Evolutionary conservation across 2,113 vertebrate species (phyloP), one percentile per base, ranked within the genome.

Genomic region (Hemicordylus capensis): DNA sequence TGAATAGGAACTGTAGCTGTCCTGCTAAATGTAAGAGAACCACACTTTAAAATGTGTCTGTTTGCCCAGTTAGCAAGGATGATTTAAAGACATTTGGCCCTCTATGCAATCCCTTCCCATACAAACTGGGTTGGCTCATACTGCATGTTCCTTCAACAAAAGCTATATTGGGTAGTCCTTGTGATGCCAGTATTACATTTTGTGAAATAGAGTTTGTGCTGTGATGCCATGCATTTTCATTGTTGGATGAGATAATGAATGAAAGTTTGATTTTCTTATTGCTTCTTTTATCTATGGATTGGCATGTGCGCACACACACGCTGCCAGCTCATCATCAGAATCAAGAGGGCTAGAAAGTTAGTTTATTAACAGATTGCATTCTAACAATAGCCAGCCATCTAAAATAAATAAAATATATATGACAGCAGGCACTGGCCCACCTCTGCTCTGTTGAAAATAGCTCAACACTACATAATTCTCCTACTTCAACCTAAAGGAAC

Each of bases 401-500:
- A 63, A 56, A 44, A 70, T 73, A 80, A 67, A 12, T 31, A 48
- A 51, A n/a, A 73, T 37, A 10, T 54, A 64, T 72, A 63, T 22
- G 42, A 73, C 67, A 80, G 67, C 67, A 72, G 48, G 66, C 2
- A 7, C n/a, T n/a, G n/a, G 67, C 73, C 64, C 67, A 85, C 24
- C 17, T 85, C 70, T 80, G 67, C 67, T 37, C 20, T 83, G 66
- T 26, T 76, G 76, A 85, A 93, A 14, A 19, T 6, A 66, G 22
- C 9, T 80, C 2, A 81, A 69, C 0, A 39, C 6, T 80, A 17
- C 14, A 87, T 20, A 11, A 82, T 80, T 4, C 31, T 89, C 54
- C 31, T 80, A 8, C 12, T 90, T 85, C 63, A 54, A 39, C n/a
- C 76, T 64, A 24, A 79, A 85, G 42, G 3, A 81, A 85, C 85